phyloP scores from a whole-genome alignment of 1,140 invertebrate genomes.

The Bombus impatiens region DNA sequence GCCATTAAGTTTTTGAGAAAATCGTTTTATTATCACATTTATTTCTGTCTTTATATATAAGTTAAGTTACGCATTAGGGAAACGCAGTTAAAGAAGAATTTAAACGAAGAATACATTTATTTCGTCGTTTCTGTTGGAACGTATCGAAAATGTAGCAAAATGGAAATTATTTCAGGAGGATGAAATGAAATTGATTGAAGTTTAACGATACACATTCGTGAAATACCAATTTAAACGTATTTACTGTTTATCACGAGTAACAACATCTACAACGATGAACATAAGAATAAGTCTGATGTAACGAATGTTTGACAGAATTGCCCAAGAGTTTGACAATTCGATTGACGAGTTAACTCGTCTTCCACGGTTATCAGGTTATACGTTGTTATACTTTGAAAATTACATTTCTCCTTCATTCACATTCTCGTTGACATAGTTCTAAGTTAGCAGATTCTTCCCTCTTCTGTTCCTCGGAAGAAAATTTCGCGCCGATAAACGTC shows the following conservation, averaged over 20 bases:
- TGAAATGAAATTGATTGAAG: neutral
- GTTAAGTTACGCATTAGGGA: too few relatives aligned
- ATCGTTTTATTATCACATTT: too few relatives aligned
- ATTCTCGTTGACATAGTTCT: neutral
- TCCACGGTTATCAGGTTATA: neutral
- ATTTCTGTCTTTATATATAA: too few relatives aligned
- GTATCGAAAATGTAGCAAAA: neutral
- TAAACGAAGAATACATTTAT: too few relatives aligned
- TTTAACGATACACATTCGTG: neutral
- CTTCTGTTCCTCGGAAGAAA: too few relatives aligned
- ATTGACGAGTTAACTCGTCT: too few relatives aligned
- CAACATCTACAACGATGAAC: neutral
- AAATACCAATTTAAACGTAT: neutral
- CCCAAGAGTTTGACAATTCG: too few relatives aligned
- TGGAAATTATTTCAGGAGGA: neutral
- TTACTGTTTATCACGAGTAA: neutral
- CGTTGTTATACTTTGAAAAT: neutral
- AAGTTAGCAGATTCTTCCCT: too few relatives aligned
- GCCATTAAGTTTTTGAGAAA: neutral
- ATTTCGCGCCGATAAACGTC: too few relatives aligned
- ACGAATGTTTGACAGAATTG: too few relatives aligned
- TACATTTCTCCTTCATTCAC: neutral
- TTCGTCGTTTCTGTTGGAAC: neutral
- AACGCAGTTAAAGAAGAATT: too few relatives aligned
- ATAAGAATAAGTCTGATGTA: neutral